Conservation (phyloP, 2,113 vertebrate genomes). For the Hiodon tergisus region DNA sequence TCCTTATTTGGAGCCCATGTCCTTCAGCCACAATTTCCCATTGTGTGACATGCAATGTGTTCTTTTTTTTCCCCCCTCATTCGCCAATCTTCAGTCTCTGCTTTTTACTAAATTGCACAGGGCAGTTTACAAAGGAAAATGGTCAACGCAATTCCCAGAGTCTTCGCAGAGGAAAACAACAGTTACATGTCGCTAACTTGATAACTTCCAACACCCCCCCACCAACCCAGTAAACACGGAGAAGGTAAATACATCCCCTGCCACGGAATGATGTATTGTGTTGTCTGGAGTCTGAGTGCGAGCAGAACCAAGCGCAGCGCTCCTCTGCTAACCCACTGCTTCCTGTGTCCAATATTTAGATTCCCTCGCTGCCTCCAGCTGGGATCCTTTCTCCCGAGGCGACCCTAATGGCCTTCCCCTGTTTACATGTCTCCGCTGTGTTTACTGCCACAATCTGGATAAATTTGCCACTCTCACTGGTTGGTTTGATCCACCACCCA, state of each 20-base stretch:
- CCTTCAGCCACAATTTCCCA: background rate
- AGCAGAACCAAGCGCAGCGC: constrained; percentile 23
- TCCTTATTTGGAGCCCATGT: background rate
- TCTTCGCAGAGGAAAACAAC: background rate
- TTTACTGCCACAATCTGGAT: constrained; percentile 42
- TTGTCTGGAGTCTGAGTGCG: constrained; percentile 34
- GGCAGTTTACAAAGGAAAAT: background rate
- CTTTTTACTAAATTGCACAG: background rate
- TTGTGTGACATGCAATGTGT: background rate
- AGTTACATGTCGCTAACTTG: background rate
- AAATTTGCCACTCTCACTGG: constrained; percentile 37
- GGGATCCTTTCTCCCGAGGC: constrained; percentile 17
- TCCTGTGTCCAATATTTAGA: constrained; percentile 22
- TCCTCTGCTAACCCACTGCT: constrained; percentile 31
- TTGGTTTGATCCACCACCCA: background rate
- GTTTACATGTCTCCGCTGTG: constrained; percentile 39
- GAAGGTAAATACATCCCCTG: constrained; percentile 31
- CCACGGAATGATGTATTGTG: constrained; percentile 32
- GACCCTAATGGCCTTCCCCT: constrained; percentile 28
- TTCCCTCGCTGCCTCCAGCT: constrained; percentile 23
- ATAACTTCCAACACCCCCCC: background rate
- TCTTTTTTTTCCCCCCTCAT: background rate
- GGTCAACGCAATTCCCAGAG: background rate
- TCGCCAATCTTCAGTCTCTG: background rate
- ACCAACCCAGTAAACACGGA: constrained; percentile 22